Base-by-base conservation (phyloP, 2,888 invertebrate species). In the Lasioglossum lativentre region DNA sequence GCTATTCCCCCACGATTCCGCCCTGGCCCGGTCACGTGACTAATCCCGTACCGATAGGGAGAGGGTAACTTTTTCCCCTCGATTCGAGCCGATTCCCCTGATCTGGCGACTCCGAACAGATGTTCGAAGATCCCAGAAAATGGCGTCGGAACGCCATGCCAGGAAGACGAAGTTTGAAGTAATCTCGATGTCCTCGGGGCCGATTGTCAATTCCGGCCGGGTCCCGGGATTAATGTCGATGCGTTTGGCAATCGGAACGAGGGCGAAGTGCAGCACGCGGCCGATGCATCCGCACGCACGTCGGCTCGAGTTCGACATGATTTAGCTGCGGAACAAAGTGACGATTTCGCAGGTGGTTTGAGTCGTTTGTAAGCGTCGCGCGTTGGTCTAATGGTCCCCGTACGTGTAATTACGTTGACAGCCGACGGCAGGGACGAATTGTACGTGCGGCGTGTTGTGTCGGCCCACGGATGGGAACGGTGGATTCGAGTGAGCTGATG, bases 271-370 rank as follows among this genome's bases (percentile, higher is more conserved):
- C 27, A 27, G 59, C 52, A 14, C 73, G 80, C 73, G 40, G 83
- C 52, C 78, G 85, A 73, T 78, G 75, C 78, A 75, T 77, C 79
- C 59, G 76, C 52, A 30, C 56, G 38, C n/a, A n/a, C 12, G 74
- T 27, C 8, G 63, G 30, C 47, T 77, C 73, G 78, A 83, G 82
- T 80, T 68, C 71, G 76, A 75, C 86, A 83, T 90, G 90, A 87
- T 88, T 91, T 83, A 87, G 82, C 89, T 85, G 85, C 85, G 85
- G 88, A 91, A 92, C 92, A 91, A 90, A 92, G 90, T 92, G 92
- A 91, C 90, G 92, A 92, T 92, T 90, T 91, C 89, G 92, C 88
- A 88, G 90, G 78, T 89, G 89, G 90, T 90, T 92, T 88, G 90
- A 86, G 87, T 85, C 89, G 87, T 92, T 90, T 87, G 90, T 84